These are phyloP conservation scores for Eupithecia dodoneata DNA, from an alignment of 2,888 invertebrate species.

Conservation along the genomic window DNA sequence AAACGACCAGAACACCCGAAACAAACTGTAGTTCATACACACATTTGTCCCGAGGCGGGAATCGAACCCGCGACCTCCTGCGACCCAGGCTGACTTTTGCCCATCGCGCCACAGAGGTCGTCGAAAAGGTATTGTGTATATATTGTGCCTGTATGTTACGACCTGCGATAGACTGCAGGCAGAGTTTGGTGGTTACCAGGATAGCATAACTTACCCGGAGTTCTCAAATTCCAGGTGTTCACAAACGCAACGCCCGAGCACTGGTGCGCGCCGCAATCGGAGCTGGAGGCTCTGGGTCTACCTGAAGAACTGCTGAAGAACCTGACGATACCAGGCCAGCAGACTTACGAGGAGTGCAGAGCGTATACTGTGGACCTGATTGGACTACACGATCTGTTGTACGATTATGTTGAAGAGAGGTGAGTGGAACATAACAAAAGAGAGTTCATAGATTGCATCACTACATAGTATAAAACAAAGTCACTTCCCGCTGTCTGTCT, in stretches of 20 bases:
- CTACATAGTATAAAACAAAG: no score
- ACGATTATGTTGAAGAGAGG: conserved; percentile 66
- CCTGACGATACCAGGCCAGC: conserved; percentile 79
- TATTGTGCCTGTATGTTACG: no score
- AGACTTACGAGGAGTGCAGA: conserved; percentile 78
- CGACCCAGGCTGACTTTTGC: no score
- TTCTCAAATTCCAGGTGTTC: conserved; percentile 80
- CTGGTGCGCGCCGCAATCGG: conserved; percentile 85
- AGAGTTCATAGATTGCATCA: neutral
- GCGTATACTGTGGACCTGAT: conserved; percentile 80
- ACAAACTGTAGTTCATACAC: no score
- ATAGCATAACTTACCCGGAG: neutral
- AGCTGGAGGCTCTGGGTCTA: conserved; percentile 76
- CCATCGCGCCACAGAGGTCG: no score
- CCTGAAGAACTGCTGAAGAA: conserved; percentile 77
- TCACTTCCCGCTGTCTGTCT: no score
- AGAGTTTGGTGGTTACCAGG: neutral
- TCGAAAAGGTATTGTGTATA: no score
- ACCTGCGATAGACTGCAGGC: no score
- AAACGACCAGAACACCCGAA: no score
- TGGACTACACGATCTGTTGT: conserved; percentile 58
- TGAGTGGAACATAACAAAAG: conserved; percentile 36
- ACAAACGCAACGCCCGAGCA: conserved; percentile 88
- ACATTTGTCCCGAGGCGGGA: no score
- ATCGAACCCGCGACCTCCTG: no score